Conservation (phyloP, 1,140 invertebrate genomes). For the Aethina tumida region DNA sequence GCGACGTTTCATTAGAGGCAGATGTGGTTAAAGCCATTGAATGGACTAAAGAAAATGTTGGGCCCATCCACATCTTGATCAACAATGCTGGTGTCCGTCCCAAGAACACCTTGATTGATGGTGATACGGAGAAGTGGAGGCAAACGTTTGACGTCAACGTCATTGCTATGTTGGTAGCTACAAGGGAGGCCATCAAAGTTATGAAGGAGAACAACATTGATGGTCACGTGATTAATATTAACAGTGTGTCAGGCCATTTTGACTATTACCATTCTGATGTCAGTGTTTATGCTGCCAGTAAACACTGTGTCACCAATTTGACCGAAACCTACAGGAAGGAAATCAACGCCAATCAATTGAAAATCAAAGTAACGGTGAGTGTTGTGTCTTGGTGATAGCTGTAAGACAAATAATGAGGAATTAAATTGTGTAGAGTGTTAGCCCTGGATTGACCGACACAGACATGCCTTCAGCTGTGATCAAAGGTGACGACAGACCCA, state of each 20-base stretch:
- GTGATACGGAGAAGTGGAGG: constrained; percentile 16
- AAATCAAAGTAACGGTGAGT: constrained; percentile 39
- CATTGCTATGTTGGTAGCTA: constrained; percentile 52
- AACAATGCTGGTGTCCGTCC: constrained; percentile 59
- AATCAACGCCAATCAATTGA: constrained; percentile 29
- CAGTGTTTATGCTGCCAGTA: constrained; percentile 43
- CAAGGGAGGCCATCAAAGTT: constrained; percentile 50
- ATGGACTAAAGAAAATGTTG: constrained; percentile 47
- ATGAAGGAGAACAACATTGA: constrained; percentile 53
- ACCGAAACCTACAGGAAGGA: constrained; percentile 43
- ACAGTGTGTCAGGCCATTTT: constrained; percentile 51
- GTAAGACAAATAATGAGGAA: no score
- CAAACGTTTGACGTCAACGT: constrained; percentile 23
- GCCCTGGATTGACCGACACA: constrained; percentile 4
- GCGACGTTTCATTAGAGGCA: constrained; percentile 53
- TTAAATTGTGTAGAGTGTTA: constrained; percentile 10
- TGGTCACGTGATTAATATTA: constrained; percentile 65
- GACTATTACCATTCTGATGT: constrained; percentile 39
- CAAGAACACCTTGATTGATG: constrained; percentile 30
- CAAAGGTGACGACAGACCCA: neutral
- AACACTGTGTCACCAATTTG: constrained; percentile 44
- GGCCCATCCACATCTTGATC: constrained; percentile 58
- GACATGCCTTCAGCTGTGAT: neutral
- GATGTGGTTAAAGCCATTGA: constrained; percentile 56
- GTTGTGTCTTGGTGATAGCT: no score